Evolutionary conservation across 2,797 vertebrate genomes (phyloP).

Genomic region (Oreochromis mossambicus): DNA sequence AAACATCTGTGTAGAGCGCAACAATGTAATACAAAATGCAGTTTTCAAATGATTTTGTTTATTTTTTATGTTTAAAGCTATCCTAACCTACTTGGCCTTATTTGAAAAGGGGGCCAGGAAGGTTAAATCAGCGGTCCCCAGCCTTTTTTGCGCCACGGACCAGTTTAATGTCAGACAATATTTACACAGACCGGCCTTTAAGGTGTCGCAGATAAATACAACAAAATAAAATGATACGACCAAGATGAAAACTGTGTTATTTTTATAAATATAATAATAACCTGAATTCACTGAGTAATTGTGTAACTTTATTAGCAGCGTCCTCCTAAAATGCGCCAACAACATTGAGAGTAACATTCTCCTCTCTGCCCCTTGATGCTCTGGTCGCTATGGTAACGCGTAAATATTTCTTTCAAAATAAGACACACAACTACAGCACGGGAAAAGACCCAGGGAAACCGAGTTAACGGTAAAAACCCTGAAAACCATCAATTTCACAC

Average conservation of each 20-base stretch:
- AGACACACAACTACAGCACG: accelerated
- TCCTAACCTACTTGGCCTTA: accelerated
- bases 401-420: not conserved
- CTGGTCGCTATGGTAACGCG: accelerated
- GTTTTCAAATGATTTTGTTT: not conserved
- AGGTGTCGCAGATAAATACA: accelerated
- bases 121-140: not conserved
- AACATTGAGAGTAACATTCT: accelerated
- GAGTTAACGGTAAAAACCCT: too few species aligned
- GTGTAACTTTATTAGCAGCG: not conserved
- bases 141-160: accelerated
- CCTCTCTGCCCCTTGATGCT: accelerated
- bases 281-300: not conserved
- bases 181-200: not conserved
- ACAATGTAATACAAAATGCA: not conserved
- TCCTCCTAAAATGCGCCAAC: not conserved
- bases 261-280: not conserved
- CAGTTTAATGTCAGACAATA: not conserved
- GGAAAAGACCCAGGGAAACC: accelerated
- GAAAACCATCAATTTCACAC: too few species aligned
- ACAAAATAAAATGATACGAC: not conserved
- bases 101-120: not conserved
- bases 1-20: not conserved
- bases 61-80: not conserved
- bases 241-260: not conserved